phyloP scores from a whole-genome alignment of 2,113 vertebrate species.

The Prinia subflava region DNA sequence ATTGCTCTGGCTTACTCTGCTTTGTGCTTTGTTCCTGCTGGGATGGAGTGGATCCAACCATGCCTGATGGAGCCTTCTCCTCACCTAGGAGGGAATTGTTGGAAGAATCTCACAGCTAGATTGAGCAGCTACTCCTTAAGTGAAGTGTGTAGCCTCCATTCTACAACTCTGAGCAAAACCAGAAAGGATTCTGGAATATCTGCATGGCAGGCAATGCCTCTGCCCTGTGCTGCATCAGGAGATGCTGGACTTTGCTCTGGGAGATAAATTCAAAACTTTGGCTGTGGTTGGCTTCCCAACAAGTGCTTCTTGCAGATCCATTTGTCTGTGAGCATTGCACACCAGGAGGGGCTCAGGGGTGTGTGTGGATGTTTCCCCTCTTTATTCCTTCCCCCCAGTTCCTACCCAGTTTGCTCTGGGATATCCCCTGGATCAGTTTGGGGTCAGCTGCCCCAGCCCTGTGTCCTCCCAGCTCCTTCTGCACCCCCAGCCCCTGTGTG shows the following conservation, averaged over 20 bases:
- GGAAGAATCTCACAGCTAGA: neutral
- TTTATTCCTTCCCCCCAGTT: no score
- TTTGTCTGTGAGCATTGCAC: neutral
- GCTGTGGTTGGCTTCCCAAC: neutral
- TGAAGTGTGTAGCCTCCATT: neutral
- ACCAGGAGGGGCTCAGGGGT: neutral
- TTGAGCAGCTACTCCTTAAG: neutral
- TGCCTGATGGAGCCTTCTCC: neutral
- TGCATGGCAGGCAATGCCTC: neutral
- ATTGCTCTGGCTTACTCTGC: neutral
- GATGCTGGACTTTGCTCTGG: neutral
- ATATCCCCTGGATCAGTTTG: rapidly evolving
- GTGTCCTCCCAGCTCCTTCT: neutral
- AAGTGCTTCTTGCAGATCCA: neutral
- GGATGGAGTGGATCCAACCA: neutral
- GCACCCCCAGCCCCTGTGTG: neutral
- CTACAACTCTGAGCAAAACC: neutral
- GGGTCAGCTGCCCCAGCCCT: neutral
- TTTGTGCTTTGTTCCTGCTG: neutral
- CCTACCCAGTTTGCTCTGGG: rapidly evolving
- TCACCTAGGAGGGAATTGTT: neutral
- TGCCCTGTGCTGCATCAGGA: neutral
- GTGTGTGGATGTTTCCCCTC: neutral
- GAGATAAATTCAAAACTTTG: neutral
- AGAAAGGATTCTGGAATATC: neutral